Percentiles rank a stretch among this genome's conserved stretches.
phyloP scores from a whole-genome alignment of 1,140 invertebrate genomes.

The Heliothis virescens region DNA sequence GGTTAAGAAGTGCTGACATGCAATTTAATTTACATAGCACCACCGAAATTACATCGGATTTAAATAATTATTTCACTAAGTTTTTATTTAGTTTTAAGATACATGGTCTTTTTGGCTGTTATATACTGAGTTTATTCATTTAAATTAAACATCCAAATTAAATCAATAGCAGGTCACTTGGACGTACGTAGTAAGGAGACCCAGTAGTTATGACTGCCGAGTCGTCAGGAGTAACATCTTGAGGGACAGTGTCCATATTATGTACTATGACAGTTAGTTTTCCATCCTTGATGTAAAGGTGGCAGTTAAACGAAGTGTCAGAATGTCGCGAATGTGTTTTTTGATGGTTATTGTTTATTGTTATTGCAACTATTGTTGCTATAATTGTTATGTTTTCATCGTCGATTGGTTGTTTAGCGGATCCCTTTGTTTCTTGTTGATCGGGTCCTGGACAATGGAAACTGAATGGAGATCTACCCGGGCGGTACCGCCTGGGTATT shows the following conservation, averaged over 20 bases:
- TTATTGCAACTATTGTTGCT: neutral
- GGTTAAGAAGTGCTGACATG: neutral
- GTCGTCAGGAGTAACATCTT: neutral
- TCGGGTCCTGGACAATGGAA: neutral
- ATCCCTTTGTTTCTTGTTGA: neutral
- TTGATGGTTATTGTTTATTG: neutral
- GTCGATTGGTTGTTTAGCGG: neutral
- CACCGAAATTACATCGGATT: neutral
- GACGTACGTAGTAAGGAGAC: neutral
- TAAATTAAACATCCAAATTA: neutral
- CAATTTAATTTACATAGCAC: neutral
- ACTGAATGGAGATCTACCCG: neutral
- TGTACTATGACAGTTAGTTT: no score
- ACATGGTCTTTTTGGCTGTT: no score
- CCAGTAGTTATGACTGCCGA: neutral
- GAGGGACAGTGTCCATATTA: neutral
- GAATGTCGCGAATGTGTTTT: neutral
- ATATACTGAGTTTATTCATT: no score
- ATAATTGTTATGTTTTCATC: neutral
- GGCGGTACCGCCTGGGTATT: no score
- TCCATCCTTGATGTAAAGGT: no score
- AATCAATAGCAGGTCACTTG: neutral
- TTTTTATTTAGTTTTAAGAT: neutral
- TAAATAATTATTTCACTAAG: neutral
- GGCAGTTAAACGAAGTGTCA: no score